Conservation (phyloP, 2,113 vertebrate species). For the Perccottus glenii region DNA sequence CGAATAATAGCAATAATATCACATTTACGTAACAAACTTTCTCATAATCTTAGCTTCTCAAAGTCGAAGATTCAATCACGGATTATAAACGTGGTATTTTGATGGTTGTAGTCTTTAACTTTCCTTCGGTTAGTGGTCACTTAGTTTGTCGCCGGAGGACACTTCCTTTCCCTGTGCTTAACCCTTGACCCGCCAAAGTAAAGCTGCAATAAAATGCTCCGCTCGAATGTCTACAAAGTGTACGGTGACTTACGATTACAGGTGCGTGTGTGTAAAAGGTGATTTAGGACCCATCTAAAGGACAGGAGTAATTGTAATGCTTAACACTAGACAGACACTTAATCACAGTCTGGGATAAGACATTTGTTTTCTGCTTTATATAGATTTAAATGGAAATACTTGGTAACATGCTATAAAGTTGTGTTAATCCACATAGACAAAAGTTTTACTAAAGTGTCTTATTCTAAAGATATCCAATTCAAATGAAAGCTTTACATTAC, state of each 20-base stretch:
- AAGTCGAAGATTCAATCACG: conserved; percentile 77
- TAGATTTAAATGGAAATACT: too few species aligned
- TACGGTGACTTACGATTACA: conserved; percentile 73
- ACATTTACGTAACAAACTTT: conserved; percentile 43
- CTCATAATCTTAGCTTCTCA: conserved; percentile 58
- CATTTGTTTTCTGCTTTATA: not conserved
- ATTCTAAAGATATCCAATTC: too few species aligned
- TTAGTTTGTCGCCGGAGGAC: conserved; percentile 83
- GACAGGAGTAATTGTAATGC: conserved; percentile 46
- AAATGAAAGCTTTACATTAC: too few species aligned
- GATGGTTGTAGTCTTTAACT: conserved; percentile 74
- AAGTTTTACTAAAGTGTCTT: too few species aligned
- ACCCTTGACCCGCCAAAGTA: conserved; percentile 87
- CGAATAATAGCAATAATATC: conserved; percentile 69
- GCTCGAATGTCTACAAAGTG: conserved; percentile 80
- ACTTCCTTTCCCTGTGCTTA: conserved; percentile 91
- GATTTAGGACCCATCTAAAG: conserved; percentile 58
- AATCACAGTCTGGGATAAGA: conserved; percentile 14
- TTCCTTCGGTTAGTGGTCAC: conserved; percentile 80
- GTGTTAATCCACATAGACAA: too few species aligned
- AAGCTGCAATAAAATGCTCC: conserved; percentile 85
- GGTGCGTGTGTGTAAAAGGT: conserved; percentile 59
- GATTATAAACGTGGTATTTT: conserved; percentile 76
- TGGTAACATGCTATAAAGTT: too few species aligned
- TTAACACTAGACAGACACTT: conserved; percentile 53